Percentiles rank a stretch among this genome's conserved stretches.
Conservation (phyloP, 2,888 invertebrate species). For the Limnephilus rhombicus region DNA sequence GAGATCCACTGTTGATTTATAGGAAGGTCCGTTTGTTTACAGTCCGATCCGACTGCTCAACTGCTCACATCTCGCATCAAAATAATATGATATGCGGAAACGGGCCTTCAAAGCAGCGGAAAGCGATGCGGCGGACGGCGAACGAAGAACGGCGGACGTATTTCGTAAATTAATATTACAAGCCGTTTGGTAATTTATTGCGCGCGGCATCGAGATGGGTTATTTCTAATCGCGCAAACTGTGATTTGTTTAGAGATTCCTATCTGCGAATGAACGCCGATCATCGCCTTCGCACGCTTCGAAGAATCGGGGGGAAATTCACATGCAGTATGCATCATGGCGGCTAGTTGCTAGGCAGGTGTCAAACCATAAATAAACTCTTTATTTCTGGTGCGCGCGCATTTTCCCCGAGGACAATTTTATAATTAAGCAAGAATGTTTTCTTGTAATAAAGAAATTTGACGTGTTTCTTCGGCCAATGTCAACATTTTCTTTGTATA, state of each 20-base stretch:
- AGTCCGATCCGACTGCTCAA: slow-evolving; percentile 36
- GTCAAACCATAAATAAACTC: slow-evolving; percentile 45
- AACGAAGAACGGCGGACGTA: slow-evolving; percentile 67
- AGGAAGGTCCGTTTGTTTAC: slow-evolving; percentile 48
- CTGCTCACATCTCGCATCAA: slow-evolving; percentile 50
- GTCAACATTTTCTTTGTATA: slow-evolving; percentile 42
- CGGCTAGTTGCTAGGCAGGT: slow-evolving; percentile 40
- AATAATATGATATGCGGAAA: slow-evolving; percentile 70
- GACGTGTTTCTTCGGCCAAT: slow-evolving; percentile 18
- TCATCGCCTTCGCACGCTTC: slow-evolving; percentile 33
- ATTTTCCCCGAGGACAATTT: slow-evolving; percentile 43
- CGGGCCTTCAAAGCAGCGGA: slow-evolving; percentile 71
- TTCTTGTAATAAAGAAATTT: slow-evolving; percentile 45
- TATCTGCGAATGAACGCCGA: slow-evolving; percentile 53
- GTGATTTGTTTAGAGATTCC: slow-evolving; percentile 42
- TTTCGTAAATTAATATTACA: slow-evolving; percentile 79
- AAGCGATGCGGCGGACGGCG: slow-evolving; percentile 62
- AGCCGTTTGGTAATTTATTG: slow-evolving; percentile 78
- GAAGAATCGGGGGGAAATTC: slow-evolving; percentile 22
- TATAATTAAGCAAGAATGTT: slow-evolving; percentile 45
- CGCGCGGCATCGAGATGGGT: slow-evolving; percentile 53
- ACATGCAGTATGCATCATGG: slow-evolving; percentile 42
- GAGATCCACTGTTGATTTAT: slow-evolving; percentile 31
- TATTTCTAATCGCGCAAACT: slow-evolving; percentile 56
- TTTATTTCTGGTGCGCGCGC: slow-evolving; percentile 35